These are phyloP conservation scores for Tapirus indicus DNA, from an alignment of 2,797 vertebrate species.

Conservation along the genomic window DNA sequence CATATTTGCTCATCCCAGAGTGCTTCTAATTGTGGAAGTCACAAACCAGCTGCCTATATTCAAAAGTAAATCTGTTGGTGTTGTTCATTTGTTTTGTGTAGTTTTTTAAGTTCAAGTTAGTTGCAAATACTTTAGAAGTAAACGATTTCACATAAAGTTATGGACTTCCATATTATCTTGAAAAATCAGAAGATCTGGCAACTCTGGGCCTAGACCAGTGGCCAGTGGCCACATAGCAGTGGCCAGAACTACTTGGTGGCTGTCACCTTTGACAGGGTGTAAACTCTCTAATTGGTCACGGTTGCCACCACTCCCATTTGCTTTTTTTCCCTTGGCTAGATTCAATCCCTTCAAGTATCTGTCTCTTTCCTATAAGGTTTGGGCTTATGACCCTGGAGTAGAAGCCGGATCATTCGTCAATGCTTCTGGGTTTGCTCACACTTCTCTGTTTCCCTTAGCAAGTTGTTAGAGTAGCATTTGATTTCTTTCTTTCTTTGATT, in stretches of 20 bases:
- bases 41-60: not conserved
- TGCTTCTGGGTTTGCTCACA: not conserved
- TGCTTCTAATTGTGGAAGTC: not conserved
- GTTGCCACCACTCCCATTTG: not conserved
- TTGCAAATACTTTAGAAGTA: not conserved
- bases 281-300: not conserved
- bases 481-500: not conserved
- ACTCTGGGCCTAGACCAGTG: not conserved
- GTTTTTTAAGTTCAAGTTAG: not conserved
- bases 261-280: not conserved
- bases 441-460: not conserved
- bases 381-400: not conserved
- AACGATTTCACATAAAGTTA: not conserved
- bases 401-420: not conserved
- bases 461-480: not conserved
- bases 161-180: not conserved
- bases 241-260: not conserved
- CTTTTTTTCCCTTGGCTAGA: not conserved
- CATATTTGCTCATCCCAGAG: not conserved
- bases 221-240: not conserved
- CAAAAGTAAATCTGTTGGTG: not conserved
- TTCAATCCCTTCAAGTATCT: not conserved
- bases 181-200: not conserved
- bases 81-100: not conserved
- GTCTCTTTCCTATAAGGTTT: not conserved